Base-by-base conservation (phyloP, 2,888 invertebrate species). In the Plusia festucae region DNA sequence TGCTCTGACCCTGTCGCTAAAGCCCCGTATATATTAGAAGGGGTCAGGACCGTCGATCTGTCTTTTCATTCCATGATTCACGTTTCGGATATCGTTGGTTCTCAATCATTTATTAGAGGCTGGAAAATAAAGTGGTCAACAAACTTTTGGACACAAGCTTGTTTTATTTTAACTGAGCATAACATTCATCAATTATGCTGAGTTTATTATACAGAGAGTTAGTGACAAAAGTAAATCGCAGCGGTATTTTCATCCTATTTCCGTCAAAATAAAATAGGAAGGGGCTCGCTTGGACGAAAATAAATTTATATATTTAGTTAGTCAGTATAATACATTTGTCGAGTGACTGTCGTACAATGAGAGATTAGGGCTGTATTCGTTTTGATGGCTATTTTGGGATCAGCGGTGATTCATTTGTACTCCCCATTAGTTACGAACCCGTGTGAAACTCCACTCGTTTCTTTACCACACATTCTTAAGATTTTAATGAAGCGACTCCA, bases 11-110 rank as follows among this genome's bases (percentile, higher is more conserved):
- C 73, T 79, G 78, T 69, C 55, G 72, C 65, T 73, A 78, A 78
- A 74, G 65, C 69, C 59, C 59, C 59, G 74, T 70, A 78, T 80
- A 76, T 76, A 80, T 80, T 80, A 76, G 80, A 80, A 78, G 74
- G 76, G 78, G 65, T 60, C 65, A 32, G 68, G 67, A 63, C 54
- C 61, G 64, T 68, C 78, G 71, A 80, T 78, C 71, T 73, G 68
- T 73, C 68, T 76, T 63, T 63, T 67, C n/a, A 49, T 65, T 58
- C 62, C 56, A 66, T 61, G 69, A 79, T 65, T 70, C 75, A 72
- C 64, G 68, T 66, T 70, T 54, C 18, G 7, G 60, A 68, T 70
- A 53, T 34, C 52, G 60, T 69, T 77, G 51, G 58, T 63, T 34
- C 20, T 24, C 16, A 54, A 54, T 55, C 20, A 55, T 66, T 66